These are phyloP conservation scores for Drosophila anomalipes DNA, from an alignment of 2,888 invertebrate species.

Conservation along the genomic window DNA sequence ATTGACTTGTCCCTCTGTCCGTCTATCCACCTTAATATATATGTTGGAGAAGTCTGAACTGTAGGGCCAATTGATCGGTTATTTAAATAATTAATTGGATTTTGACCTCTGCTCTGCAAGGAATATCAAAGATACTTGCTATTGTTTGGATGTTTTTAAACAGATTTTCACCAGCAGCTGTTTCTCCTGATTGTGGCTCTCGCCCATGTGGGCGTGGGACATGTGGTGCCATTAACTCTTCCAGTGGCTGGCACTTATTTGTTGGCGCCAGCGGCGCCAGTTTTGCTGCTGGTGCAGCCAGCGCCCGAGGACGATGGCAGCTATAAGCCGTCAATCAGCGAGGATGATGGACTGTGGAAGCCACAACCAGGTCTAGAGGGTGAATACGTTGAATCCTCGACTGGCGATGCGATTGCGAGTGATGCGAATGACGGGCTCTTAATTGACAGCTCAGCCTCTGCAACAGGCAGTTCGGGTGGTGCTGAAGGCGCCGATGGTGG, in stretches of 20 bases:
- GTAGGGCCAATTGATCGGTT: background rate
- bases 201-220: constrained; percentile 25
- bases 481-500: constrained; percentile 1
- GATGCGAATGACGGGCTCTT: background rate
- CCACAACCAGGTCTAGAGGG: constrained; percentile 60
- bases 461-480: constrained; percentile 1
- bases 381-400: constrained; percentile 42
- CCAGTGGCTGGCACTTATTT: constrained; percentile 57
- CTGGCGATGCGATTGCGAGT: constrained; percentile 6
- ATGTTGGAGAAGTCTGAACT: background rate
- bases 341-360: constrained; percentile 57
- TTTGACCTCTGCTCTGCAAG: background rate
- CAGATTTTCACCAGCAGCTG: constrained; percentile 32
- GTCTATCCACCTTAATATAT: too few relatives aligned
- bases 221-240: constrained; percentile 56
- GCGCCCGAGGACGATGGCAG: constrained; percentile 65
- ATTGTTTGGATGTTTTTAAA: background rate
- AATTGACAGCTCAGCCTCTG: constrained; percentile 13
- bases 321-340: constrained; percentile 53
- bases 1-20: background rate
- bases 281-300: constrained; percentile 55
- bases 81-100: background rate
- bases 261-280: constrained; percentile 34
- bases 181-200: constrained; percentile 49
- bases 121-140: background rate